Evolutionary conservation across 2,113 vertebrate genomes (phyloP).

Genomic region (Cyphomyrus discorhynchus): DNA sequence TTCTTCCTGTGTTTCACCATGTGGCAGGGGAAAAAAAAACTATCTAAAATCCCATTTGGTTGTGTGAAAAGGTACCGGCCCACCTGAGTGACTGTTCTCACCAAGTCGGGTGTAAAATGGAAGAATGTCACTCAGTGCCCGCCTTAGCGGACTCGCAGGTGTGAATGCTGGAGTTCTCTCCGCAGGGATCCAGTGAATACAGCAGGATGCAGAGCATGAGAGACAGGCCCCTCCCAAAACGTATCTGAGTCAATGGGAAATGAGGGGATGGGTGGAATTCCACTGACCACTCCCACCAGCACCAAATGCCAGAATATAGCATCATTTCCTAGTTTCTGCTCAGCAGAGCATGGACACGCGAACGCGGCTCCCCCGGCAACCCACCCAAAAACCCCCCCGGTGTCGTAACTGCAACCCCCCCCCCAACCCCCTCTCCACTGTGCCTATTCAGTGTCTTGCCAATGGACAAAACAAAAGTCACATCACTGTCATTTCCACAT

Average conservation of each 20-base stretch:
- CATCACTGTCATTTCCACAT: neutral
- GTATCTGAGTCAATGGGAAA: neutral
- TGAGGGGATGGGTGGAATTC: neutral
- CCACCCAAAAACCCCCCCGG: neutral
- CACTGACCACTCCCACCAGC: neutral
- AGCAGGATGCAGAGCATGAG: neutral
- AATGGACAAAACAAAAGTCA: neutral
- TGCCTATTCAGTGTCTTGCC: neutral
- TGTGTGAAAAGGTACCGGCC: neutral
- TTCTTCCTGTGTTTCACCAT: neutral
- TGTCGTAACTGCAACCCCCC: neutral
- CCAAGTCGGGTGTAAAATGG: neutral
- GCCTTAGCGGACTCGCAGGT: neutral
- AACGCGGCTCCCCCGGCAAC: neutral
- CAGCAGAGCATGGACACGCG: neutral
- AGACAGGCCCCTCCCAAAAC: neutral
- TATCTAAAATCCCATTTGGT: neutral
- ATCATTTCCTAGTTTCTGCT: neutral
- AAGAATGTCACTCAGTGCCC: neutral
- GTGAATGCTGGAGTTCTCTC: neutral
- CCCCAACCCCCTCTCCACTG: neutral
- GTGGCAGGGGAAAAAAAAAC: neutral
- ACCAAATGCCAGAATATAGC: neutral
- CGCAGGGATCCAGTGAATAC: neutral
- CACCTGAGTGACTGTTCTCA: neutral